A percentile compares a stretch with the other conserved stretches of the same genome.
Evolutionary conservation across 2,888 invertebrate genomes (phyloP).

Genomic region (Dicranocentrus wangi): DNA sequence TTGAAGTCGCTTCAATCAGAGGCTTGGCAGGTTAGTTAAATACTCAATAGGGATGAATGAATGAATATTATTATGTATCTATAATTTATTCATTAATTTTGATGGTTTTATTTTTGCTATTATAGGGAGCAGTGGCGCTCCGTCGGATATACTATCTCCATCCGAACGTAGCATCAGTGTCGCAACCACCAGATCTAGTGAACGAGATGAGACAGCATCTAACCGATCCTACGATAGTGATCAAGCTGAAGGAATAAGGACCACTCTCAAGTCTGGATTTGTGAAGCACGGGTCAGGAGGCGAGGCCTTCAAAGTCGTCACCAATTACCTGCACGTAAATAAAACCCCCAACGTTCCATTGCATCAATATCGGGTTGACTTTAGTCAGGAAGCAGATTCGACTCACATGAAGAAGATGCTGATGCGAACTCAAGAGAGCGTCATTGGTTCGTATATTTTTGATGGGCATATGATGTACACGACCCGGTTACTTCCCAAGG

Average conservation of each 20-base stretch:
- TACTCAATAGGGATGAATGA: no score
- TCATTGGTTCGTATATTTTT: conserved; percentile 80
- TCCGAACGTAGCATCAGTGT: no score
- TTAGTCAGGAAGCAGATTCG: conserved; percentile 82
- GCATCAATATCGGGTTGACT: conserved; percentile 85
- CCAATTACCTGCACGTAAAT: conserved; percentile 69
- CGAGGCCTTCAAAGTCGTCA: conserved; percentile 33
- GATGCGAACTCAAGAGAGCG: conserved; percentile 77
- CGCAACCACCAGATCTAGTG: no score
- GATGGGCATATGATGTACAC: conserved; percentile 85
- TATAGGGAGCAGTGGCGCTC: no score
- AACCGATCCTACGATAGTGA: no score
- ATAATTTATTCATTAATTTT: no score
- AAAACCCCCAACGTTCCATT: conserved; percentile 74
- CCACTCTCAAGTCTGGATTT: conserved; percentile 12
- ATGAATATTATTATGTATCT: no score
- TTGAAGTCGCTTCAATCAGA: no score
- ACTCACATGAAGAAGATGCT: conserved; percentile 80
- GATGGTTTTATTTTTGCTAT: no score
- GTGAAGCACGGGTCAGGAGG: conserved; percentile 57
- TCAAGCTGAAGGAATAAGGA: background rate
- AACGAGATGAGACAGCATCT: no score
- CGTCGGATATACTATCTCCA: no score
- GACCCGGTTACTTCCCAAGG: conserved; percentile 75
- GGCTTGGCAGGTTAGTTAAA: no score